phyloP scores from a whole-genome alignment of 37 sponge, comb jelly and placozoan species.

The Ianthella basta region DNA sequence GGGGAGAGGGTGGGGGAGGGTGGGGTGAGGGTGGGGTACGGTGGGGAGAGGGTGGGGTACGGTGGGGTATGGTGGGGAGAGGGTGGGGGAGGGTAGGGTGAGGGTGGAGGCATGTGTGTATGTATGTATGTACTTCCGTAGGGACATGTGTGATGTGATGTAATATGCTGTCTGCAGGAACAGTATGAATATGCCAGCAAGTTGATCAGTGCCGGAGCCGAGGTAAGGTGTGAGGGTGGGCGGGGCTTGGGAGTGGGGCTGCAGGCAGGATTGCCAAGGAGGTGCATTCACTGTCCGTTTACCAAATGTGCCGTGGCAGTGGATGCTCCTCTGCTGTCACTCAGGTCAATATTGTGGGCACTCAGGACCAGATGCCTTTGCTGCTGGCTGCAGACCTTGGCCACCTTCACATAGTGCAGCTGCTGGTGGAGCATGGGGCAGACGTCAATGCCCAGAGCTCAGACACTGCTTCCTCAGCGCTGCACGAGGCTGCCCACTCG shows the following conservation, averaged over 20 bases:
- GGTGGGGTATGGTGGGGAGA: no score
- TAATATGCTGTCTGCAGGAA: not conserved
- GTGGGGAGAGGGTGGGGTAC: no score
- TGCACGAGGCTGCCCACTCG: slow-evolving; percentile 63
- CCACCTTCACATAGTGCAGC: slow-evolving; percentile 40
- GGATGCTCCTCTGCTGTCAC: not conserved
- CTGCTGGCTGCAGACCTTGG: slow-evolving; percentile 58
- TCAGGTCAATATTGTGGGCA: slow-evolving; percentile 30
- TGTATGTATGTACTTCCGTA: not conserved
- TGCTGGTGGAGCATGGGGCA: slow-evolving; percentile 51
- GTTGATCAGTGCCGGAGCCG: not conserved
- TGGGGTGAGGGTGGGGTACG: no score
- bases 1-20: no score
- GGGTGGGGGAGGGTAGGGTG: no score
- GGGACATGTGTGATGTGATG: no score
- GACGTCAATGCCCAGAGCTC: slow-evolving; percentile 56
- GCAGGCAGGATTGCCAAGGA: no score
- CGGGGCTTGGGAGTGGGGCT: not conserved
- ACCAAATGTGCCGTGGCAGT: no score
- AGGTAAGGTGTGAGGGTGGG: slow-evolving; percentile 15
- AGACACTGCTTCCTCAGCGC: slow-evolving; percentile 55
- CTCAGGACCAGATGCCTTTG: slow-evolving; percentile 58
- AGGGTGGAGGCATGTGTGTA: no score
- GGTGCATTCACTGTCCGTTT: no score
- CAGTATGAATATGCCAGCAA: slow-evolving; percentile 7